Conservation (phyloP, 2,113 vertebrate species). For the Bambusicola thoracicus region DNA sequence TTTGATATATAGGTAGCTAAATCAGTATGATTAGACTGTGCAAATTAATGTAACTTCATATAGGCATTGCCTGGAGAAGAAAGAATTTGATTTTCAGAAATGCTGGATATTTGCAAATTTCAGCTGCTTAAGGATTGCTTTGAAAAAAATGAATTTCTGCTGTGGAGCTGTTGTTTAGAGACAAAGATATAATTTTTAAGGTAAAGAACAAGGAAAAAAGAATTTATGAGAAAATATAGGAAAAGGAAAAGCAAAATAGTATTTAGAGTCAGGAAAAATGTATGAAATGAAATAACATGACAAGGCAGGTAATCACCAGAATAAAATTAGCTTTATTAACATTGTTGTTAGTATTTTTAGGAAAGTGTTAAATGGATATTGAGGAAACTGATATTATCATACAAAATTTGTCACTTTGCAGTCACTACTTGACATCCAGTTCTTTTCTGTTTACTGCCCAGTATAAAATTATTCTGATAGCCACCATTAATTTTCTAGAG, state of each 20-base stretch:
- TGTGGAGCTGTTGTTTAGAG: background rate
- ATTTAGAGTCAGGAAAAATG: background rate
- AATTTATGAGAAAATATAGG: background rate
- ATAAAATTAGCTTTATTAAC: background rate
- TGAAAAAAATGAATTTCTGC: background rate
- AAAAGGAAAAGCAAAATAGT: background rate
- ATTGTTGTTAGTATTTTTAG: background rate
- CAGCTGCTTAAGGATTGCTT: background rate
- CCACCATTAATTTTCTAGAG: background rate
- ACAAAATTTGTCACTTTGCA: background rate
- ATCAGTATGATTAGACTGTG: constrained; percentile 26
- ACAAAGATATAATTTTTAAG: background rate
- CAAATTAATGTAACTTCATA: constrained; percentile 31
- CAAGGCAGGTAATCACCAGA: background rate
- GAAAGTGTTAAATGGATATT: background rate
- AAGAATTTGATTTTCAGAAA: constrained; percentile 38
- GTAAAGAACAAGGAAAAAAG: background rate
- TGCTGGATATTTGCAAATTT: background rate
- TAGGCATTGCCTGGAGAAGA: constrained; percentile 25
- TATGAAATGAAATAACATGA: background rate
- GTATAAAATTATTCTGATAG: background rate
- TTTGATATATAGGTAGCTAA: constrained; percentile 19
- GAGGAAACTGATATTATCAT: background rate
- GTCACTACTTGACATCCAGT: background rate
- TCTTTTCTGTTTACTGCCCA: background rate